phyloP scores from a whole-genome alignment of 2,888 invertebrate species.

The Xestia c-nigrum region DNA sequence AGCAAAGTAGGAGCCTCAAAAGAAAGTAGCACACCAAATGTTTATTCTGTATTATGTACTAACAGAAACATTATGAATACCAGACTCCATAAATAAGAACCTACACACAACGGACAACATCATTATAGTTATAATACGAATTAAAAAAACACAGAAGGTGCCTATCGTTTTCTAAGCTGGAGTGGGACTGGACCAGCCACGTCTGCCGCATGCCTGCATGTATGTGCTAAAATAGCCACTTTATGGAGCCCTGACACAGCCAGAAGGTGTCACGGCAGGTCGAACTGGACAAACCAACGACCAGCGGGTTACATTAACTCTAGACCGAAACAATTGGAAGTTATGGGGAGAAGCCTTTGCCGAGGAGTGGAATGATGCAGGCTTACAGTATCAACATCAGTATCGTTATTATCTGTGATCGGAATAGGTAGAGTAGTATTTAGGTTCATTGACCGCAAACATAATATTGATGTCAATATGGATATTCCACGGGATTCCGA shows the following conservation, averaged over 20 bases:
- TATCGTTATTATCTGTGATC: no score
- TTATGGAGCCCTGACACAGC: not conserved
- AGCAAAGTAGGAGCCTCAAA: not conserved
- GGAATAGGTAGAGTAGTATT: no score
- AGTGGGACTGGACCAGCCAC: not conserved
- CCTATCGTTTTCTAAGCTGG: not conserved
- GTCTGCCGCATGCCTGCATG: not conserved
- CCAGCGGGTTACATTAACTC: not conserved
- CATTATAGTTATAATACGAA: not conserved
- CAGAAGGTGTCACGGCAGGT: not conserved
- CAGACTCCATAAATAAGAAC: not conserved
- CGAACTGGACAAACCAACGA: not conserved
- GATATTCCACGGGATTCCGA: no score
- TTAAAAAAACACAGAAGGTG: conserved; percentile 9
- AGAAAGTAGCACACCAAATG: not conserved
- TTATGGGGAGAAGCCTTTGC: not conserved
- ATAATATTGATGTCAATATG: no score
- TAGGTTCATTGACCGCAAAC: no score
- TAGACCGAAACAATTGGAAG: not conserved
- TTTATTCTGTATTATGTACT: not conserved
- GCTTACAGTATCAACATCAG: not conserved
- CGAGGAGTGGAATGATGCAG: not conserved
- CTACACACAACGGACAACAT: not conserved
- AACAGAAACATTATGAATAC: not conserved
- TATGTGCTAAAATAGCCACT: not conserved